Conservation (phyloP, 2,113 vertebrate species). For the Leuciscus idus region DNA sequence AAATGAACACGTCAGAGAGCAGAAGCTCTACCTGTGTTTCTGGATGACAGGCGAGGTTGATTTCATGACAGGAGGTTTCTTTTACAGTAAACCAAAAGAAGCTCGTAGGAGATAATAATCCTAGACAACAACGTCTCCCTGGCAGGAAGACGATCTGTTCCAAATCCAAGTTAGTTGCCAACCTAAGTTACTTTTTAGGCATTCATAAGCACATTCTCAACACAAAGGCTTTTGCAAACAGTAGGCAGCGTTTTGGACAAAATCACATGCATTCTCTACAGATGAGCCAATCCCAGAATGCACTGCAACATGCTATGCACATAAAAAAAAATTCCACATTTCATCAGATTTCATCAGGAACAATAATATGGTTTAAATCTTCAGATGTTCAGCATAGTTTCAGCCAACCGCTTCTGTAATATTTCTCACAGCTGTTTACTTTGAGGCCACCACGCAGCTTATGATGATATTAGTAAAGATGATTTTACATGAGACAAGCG, state of each 20-base stretch:
- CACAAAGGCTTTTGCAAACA: neutral
- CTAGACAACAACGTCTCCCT: neutral
- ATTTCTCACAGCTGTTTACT: conserved; percentile 46
- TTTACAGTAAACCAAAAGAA: neutral
- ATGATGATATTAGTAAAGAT: conserved; percentile 48
- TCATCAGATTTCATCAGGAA: neutral
- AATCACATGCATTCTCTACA: neutral
- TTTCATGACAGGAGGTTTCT: neutral
- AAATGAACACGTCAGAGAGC: neutral
- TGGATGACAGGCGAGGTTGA: neutral
- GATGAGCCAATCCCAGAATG: neutral
- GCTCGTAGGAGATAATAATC: neutral
- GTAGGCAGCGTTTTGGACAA: neutral
- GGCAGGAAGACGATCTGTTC: neutral
- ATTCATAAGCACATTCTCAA: neutral
- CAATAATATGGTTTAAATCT: neutral
- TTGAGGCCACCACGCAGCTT: conserved; percentile 39
- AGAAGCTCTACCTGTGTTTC: neutral
- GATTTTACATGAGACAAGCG: conserved; percentile 34
- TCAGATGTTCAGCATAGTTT: neutral
- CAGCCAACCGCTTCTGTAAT: conserved; percentile 1
- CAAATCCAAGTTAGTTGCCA: neutral
- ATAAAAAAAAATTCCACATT: neutral
- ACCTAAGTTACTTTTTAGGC: neutral
- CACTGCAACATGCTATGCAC: neutral